Base-by-base conservation (phyloP, 23 tunicate species). In the Phallusia fumigata region DNA sequence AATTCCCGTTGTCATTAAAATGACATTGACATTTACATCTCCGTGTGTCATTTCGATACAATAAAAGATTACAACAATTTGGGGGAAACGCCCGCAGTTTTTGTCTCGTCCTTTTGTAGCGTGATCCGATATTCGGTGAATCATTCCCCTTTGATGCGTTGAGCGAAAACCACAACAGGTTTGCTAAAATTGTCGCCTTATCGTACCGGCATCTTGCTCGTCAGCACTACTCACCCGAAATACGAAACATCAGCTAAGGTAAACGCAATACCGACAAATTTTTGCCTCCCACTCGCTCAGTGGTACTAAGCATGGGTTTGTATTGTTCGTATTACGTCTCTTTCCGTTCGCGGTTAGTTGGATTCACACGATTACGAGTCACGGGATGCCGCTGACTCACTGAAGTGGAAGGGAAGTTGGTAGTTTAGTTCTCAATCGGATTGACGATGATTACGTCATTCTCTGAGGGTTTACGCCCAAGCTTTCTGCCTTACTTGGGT, bases 131-230 rank as follows among this genome's bases (percentile, higher is more conserved):
- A 40, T 40, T 40, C 47, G 47, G 47, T 40, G 47, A 40, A 40
- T 40, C 47, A 40, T 40, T 40, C 47, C 5, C 47, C 47, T 40
- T 40, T 40, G 47, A 40, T 40, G 47, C 10, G 47, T 3, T 3
- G 5, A 40, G 47, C 47, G 47, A 40, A 10, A 40, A n/a, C n/a
- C n/a, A n/a, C n/a, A n/a, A n/a, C n/a, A n/a, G n/a, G 47, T 3
- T 40, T 21, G 28, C 13, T 22, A 58, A 58, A 58, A 58, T 58
- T 58, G 69, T 22, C 69, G 69, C 5, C 69, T 18, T 58, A 58
- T 58, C 69, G 69, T 16, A 58, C 69, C 69, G 69, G 28, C 69
- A 58, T 58, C 69, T 6, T 58, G 69, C 69, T 58, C 69, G 69
- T 58, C 13, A 58, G 69, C 69, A 24, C 69, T 58, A 24, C 13